A percentile compares a stretch with the other conserved stretches of the same genome.
These are phyloP conservation scores for Brachionus manjavacas DNA, from an alignment of 1,140 invertebrate species.

Conservation along the genomic window DNA sequence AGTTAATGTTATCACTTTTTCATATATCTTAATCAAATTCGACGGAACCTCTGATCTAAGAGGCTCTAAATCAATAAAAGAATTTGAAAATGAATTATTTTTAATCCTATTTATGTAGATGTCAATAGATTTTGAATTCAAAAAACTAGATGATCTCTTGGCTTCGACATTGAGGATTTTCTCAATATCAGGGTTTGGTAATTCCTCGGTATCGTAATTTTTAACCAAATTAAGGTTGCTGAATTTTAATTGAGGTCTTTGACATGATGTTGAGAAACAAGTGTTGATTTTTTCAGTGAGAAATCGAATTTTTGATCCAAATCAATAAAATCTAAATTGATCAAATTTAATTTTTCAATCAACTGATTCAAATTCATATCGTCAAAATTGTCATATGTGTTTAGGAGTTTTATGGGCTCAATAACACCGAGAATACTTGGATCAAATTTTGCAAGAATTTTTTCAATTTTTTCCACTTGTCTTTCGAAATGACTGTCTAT, in stretches of 20 bases:
- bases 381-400: neutral
- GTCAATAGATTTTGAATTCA: neutral
- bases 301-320: neutral
- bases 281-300: neutral
- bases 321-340: neutral
- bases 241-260: neutral
- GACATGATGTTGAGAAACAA: neutral
- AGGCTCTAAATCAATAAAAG: neutral
- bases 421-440: neutral
- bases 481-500: neutral
- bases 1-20: neutral
- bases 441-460: neutral
- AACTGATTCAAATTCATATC: neutral
- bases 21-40: neutral
- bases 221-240: neutral
- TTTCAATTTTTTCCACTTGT: neutral
- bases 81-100: neutral
- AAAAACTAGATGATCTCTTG: neutral
- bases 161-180: neutral
- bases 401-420: neutral
- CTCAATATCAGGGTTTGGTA: neutral
- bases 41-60: neutral
- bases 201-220: neutral
- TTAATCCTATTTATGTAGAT: neutral
- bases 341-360: neutral